Evolutionary conservation across 2,113 vertebrate species (phyloP).

Genomic region (Fulmarus glacialis): DNA sequence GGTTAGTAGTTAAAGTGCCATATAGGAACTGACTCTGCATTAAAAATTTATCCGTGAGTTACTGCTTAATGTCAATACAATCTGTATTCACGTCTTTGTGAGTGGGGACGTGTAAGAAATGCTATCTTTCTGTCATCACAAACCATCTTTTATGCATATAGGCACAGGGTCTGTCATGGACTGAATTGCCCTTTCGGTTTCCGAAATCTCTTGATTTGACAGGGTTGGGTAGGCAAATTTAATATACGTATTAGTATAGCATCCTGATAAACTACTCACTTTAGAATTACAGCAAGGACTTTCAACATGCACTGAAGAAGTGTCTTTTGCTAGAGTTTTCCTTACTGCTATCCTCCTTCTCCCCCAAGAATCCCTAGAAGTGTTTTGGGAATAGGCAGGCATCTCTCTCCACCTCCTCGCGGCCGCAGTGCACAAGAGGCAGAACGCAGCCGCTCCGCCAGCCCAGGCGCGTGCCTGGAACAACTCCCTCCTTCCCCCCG

Average conservation of each 20-base stretch:
- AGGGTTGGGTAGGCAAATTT: not conserved
- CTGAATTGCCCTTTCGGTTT: not conserved
- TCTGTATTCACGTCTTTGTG: not conserved
- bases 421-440: not conserved
- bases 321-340: not conserved
- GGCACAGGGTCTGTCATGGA: not conserved
- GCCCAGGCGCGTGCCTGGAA: fast-evolving
- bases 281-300: not conserved
- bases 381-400: not conserved
- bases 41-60: not conserved
- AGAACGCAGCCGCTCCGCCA: fast-evolving
- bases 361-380: not conserved
- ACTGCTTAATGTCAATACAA: not conserved
- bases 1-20: not conserved
- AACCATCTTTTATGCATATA: not conserved
- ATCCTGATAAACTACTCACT: not conserved
- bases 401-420: not conserved
- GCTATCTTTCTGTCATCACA: not conserved
- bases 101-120: not conserved
- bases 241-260: fast-evolving
- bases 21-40: not conserved
- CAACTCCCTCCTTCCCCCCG: not conserved
- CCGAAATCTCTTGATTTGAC: not conserved
- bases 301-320: not conserved
- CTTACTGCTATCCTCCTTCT: not conserved